Percentiles rank a stretch among this genome's conserved stretches.
Evolutionary conservation across 2,797 vertebrate species (phyloP).

Genomic region (Parotocinclus haroldoi): DNA sequence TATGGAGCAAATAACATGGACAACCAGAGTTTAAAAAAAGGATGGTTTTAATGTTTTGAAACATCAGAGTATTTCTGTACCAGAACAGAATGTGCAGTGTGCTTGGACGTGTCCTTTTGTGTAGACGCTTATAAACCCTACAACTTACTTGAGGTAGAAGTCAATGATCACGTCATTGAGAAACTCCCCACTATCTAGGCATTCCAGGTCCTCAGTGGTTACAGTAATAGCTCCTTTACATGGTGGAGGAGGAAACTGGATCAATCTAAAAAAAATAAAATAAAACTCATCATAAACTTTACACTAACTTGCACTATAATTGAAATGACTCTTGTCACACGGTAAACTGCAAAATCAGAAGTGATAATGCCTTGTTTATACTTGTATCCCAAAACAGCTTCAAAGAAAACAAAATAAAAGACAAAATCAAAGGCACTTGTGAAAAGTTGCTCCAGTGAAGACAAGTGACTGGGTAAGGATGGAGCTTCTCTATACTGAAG

Average conservation of each 20-base stretch:
- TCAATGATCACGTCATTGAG: constrained; percentile 98
- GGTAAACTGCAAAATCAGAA: background rate
- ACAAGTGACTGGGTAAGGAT: too few relatives aligned
- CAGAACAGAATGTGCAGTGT: background rate
- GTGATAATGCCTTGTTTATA: background rate
- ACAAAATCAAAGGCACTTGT: too few relatives aligned
- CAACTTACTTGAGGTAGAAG: constrained; percentile 95
- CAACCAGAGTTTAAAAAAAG: too few relatives aligned
- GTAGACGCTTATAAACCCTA: too few relatives aligned
- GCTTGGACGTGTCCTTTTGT: background rate
- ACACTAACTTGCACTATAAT: background rate
- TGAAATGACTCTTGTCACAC: background rate
- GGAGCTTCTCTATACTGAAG: too few relatives aligned
- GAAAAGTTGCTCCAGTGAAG: too few relatives aligned
- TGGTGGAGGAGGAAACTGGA: constrained; percentile 94
- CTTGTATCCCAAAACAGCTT: too few relatives aligned
- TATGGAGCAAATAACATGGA: too few relatives aligned
- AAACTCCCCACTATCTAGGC: constrained; percentile 91
- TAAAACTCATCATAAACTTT: background rate
- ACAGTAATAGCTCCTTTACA: constrained; percentile 91
- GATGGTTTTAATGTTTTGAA: too few relatives aligned
- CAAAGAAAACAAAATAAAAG: too few relatives aligned
- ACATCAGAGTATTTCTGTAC: background rate
- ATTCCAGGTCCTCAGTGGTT: constrained; percentile 91
- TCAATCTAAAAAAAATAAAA: constrained; percentile 72